A percentile compares a stretch with the other conserved stretches of the same genome.
These are phyloP conservation scores for Melinaea marsaeus DNA, from an alignment of 2,888 invertebrate genomes.

Conservation along the genomic window DNA sequence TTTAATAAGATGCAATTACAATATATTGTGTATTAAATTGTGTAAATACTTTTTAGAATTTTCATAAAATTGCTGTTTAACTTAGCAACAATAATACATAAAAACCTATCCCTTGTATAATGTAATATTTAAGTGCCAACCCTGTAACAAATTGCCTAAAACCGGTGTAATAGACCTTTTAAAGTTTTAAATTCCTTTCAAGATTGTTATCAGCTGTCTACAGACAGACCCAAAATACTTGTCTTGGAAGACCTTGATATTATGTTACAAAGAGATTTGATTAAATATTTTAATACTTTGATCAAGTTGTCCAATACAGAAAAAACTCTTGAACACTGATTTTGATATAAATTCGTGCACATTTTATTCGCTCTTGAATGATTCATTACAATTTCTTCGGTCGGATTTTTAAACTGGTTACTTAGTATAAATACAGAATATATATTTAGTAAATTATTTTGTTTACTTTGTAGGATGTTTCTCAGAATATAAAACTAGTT, in stretches of 20 bases:
- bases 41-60: too few species aligned
- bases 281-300: constrained; percentile 4
- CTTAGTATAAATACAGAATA: too few species aligned
- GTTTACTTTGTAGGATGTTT: too few species aligned
- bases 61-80: too few species aligned
- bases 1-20: too few species aligned
- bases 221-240: constrained; percentile 5
- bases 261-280: neutral
- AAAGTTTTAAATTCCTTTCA: constrained; percentile 14
- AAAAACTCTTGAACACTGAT: neutral
- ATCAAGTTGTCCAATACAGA: neutral
- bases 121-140: neutral
- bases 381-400: too few species aligned
- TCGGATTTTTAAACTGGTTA: too few species aligned
- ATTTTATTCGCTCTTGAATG: too few species aligned
- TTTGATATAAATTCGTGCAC: neutral
- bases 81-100: too few species aligned
- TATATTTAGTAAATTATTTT: too few species aligned
- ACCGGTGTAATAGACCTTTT: constrained; percentile 11
- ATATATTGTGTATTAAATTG: too few species aligned
- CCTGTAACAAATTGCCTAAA: constrained; percentile 5
- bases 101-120: neutral
- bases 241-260: neutral
- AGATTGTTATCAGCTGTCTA: constrained; percentile 10
- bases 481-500: too few species aligned